Evolutionary conservation across 2,797 vertebrate species (phyloP).

Genomic region (Acridotheres tristis): DNA sequence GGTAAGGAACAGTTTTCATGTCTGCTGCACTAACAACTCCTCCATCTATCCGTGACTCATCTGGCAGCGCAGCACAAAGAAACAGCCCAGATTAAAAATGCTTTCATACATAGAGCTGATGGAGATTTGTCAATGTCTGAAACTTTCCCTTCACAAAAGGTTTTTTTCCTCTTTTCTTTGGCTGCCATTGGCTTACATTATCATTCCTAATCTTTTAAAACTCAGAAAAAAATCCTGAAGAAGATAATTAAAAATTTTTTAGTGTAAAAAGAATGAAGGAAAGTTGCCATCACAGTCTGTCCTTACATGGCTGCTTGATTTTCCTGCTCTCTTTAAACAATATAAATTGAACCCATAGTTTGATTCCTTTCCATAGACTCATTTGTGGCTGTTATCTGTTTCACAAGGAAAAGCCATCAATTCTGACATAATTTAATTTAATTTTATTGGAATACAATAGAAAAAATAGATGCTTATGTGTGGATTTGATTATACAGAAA

Average conservation of each 20-base stretch:
- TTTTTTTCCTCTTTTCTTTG: neutral
- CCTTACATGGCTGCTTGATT: neutral
- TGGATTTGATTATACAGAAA: slow-evolving; percentile 1
- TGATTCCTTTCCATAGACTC: neutral
- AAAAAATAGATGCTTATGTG: neutral
- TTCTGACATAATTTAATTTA: neutral
- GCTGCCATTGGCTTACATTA: neutral
- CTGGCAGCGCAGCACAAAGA: neutral
- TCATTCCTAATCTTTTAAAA: neutral
- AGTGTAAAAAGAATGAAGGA: neutral
- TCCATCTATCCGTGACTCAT: slow-evolving; percentile 35
- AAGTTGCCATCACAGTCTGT: neutral
- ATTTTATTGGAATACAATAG: neutral
- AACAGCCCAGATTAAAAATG: neutral
- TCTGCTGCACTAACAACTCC: slow-evolving; percentile 5
- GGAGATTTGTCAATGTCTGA: neutral
- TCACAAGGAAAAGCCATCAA: neutral
- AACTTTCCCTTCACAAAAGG: neutral
- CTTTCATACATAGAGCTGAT: neutral
- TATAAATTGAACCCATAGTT: neutral
- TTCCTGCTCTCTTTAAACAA: neutral
- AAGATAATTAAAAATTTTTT: neutral
- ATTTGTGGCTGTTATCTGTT: neutral
- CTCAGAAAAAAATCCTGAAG: neutral
- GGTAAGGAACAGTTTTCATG: neutral